Base-by-base conservation (phyloP, 2,888 invertebrate species). In the Caenorhabditis drosophilae region DNA sequence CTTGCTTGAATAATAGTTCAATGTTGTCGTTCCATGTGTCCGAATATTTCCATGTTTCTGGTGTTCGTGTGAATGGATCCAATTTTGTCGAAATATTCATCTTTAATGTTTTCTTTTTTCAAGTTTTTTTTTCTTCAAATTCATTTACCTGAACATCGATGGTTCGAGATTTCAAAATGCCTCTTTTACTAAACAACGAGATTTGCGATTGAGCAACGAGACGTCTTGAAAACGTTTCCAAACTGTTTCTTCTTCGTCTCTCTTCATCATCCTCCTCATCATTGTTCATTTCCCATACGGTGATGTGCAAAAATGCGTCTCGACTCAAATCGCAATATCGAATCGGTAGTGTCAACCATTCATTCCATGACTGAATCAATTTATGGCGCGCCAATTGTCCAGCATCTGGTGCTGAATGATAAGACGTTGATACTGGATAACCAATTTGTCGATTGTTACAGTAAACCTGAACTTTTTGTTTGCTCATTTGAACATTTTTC, bases 191-290 rank as follows among this genome's bases (percentile, higher is more conserved):
- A 85, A 98, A 98, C 38, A 98, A 85, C 0, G 92, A 90, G 73
- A 98, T 90, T 0, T 92, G 90, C 36, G 96, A 94, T 7, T 95
- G 93, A 0, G 97, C 97, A 26, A 96, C 90, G 12, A 93, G 54
- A 12, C 62, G 49, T 31, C 67, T 44, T 11, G 55, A 45, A n/a
- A 64, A 59, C 12, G 64, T 59, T 0, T 41, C 15, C 9, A 50
- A 41, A 18, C 7, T 20, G 7, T 6, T 6, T 31, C 12, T 6
- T 31, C 12, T 31, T 12, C 12, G 31, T 12, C 31, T 6, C 6
- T 31, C 12, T 6, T 31, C 31, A 31, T 53, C 53, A 15, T 57
- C 51, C 2, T 70, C 68, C 7, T 31, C 31, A 31, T 53, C 53
- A 15, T 57, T 48, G 2, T 70, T 66, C 7, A 64, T 45, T 42